These are phyloP conservation scores for Allolobophora icterica DNA, from an alignment of 2,888 invertebrate genomes.

Conservation along the genomic window DNA sequence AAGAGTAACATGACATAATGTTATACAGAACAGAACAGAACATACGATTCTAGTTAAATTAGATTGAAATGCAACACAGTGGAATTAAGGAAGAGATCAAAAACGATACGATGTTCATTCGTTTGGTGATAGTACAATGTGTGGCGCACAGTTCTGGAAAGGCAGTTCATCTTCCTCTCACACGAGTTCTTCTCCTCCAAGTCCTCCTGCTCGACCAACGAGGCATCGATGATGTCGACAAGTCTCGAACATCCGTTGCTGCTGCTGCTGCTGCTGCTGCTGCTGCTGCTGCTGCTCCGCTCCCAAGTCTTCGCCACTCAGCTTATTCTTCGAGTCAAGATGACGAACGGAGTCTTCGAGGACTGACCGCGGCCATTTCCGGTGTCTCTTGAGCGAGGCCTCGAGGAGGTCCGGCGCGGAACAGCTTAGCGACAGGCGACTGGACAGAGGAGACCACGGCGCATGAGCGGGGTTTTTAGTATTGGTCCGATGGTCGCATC, in stretches of 20 bases:
- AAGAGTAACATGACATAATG: too few relatives aligned
- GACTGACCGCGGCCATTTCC: slow-evolving; percentile 1
- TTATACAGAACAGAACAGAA: not conserved
- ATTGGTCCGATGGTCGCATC: not conserved
- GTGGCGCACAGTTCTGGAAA: not conserved
- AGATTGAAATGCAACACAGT: not conserved
- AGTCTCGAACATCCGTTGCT: not conserved
- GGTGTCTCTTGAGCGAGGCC: slow-evolving; percentile 8
- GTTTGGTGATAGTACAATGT: not conserved
- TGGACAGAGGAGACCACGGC: not conserved
- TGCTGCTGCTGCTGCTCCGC: not conserved
- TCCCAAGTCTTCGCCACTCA: not conserved
- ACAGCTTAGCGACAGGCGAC: not conserved
- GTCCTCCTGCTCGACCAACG: not conserved
- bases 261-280: not conserved
- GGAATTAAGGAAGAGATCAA: not conserved
- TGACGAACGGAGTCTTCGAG: not conserved
- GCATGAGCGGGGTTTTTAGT: not conserved
- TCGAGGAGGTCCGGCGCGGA: not conserved
- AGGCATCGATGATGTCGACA: slow-evolving; percentile 17
- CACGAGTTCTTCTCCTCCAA: not conserved
- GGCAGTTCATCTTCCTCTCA: not conserved
- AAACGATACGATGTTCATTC: not conserved
- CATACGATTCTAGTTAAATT: not conserved
- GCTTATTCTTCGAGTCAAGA: not conserved